phyloP scores from a whole-genome alignment of 2,113 vertebrate species.

The Chlorodrepanis virens region DNA sequence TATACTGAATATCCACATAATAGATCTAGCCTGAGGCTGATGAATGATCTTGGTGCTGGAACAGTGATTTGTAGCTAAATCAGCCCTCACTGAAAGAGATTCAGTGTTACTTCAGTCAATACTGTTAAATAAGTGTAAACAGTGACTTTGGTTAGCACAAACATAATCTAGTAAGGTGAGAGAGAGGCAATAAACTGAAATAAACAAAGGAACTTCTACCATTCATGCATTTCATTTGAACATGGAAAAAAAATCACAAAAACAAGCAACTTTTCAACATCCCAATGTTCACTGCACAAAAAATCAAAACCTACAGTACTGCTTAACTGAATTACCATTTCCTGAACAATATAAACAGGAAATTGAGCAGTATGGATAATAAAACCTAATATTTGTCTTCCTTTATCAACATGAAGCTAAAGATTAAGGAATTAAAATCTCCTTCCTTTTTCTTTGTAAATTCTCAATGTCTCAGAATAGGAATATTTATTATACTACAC shows the following conservation, averaged over 20 bases:
- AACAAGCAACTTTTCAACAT: background rate
- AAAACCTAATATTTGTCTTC: background rate
- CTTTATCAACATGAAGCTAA: background rate
- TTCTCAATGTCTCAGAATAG: background rate
- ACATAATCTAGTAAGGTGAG: slow-evolving; percentile 41
- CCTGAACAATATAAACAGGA: slow-evolving; percentile 34
- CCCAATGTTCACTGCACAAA: background rate
- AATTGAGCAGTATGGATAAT: background rate
- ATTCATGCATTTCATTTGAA: slow-evolving; percentile 32
- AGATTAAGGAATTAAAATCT: background rate
- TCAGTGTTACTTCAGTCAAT: slow-evolving; percentile 68
- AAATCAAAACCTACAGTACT: background rate
- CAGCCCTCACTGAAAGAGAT: slow-evolving; percentile 61
- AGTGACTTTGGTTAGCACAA: slow-evolving; percentile 32
- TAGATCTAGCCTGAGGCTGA: slow-evolving; percentile 74
- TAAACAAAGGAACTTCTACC: slow-evolving; percentile 43
- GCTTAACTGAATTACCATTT: slow-evolving; percentile 33
- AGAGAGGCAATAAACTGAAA: slow-evolving; percentile 47
- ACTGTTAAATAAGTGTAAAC: slow-evolving; percentile 72
- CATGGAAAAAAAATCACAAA: background rate
- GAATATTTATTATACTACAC: background rate
- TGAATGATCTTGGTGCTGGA: slow-evolving; percentile 71
- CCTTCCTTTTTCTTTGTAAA: background rate
- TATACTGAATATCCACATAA: slow-evolving; percentile 65
- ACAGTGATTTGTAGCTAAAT: slow-evolving; percentile 76